Percentiles rank a stretch among this genome's conserved stretches.
Evolutionary conservation across 2,797 vertebrate species (phyloP).

Genomic region (Champsocephalus gunnari): DNA sequence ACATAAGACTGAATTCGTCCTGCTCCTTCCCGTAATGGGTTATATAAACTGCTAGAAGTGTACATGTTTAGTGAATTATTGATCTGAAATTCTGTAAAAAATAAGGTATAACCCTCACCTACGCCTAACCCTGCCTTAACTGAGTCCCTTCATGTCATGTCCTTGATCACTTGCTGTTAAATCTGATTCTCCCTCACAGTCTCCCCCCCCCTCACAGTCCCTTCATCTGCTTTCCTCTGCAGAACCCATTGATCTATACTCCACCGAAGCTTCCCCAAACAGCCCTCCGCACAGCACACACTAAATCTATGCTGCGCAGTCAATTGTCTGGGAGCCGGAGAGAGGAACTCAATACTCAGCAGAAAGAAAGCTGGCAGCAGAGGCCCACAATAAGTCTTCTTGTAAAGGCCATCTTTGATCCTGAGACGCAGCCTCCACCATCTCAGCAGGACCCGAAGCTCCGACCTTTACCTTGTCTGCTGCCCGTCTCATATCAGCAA

Average conservation of each 20-base stretch:
- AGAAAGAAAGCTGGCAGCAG: slow-evolving; percentile 51
- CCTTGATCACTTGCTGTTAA: slow-evolving; percentile 8
- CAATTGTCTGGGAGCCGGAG: slow-evolving; percentile 61
- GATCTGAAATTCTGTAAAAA: too few species aligned
- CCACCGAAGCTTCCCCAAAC: slow-evolving; percentile 50
- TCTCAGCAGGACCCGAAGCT: too few species aligned
- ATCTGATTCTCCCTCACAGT: slow-evolving; percentile 11
- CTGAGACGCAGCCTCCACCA: slow-evolving; percentile 14
- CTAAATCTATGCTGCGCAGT: slow-evolving; percentile 64
- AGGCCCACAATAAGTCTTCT: slow-evolving; percentile 48
- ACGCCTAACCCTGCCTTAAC: too few species aligned
- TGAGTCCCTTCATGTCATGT: too few species aligned
- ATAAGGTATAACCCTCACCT: too few species aligned
- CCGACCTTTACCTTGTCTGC: slow-evolving; percentile 52
- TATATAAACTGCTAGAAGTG: too few species aligned
- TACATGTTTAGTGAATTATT: too few species aligned
- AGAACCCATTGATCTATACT: slow-evolving; percentile 63
- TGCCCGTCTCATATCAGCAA: background rate
- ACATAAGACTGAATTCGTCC: too few species aligned
- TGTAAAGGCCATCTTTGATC: slow-evolving; percentile 52
- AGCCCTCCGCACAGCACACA: slow-evolving; percentile 46
- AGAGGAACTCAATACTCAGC: slow-evolving; percentile 56
- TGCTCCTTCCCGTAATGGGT: too few species aligned
- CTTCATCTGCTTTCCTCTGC: slow-evolving; percentile 53
- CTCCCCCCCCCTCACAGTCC: slow-evolving; percentile 8